Conservation (phyloP, 1,140 invertebrate genomes). For the Macrostomum lignano region DNA sequence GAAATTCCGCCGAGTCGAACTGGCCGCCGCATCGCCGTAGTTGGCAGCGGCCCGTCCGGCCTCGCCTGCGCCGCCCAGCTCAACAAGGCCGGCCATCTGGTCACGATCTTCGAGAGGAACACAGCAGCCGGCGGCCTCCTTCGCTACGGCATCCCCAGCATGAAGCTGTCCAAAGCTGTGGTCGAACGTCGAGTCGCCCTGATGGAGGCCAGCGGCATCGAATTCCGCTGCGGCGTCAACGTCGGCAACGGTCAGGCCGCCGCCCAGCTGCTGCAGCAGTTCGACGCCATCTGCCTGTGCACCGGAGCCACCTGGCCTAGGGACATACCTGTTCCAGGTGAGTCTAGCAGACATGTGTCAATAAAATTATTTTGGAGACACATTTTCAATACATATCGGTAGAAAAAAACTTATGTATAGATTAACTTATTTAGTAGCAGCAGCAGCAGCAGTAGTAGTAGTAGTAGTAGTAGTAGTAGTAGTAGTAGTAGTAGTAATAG, state of each 20-base stretch:
- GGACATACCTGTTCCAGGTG: conserved; percentile 37
- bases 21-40: conserved; percentile 58
- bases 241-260: conserved; percentile 66
- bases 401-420: no score
- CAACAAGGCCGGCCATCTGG: conserved; percentile 55
- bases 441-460: no score
- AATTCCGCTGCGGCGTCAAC: conserved; percentile 58
- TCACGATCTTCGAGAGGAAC: conserved; percentile 83
- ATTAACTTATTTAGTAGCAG: no score
- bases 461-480: no score
- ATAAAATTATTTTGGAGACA: no score
- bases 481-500: no score
- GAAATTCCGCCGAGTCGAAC: conserved; percentile 42
- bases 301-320: conserved; percentile 82
- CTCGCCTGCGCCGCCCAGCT: conserved; percentile 82
- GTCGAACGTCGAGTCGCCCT: conserved; percentile 61
- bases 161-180: conserved; percentile 75
- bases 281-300: conserved; percentile 60
- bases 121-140: conserved; percentile 71
- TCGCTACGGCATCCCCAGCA: conserved; percentile 86
- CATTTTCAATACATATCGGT: no score
- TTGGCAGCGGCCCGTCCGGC: conserved; percentile 77
- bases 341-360: conserved; percentile 2
- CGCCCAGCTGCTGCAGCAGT: conserved; percentile 39
- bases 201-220: conserved; percentile 58